These are phyloP conservation scores for Ormia ochracea DNA, from an alignment of 2,888 invertebrate species.

Conservation along the genomic window DNA sequence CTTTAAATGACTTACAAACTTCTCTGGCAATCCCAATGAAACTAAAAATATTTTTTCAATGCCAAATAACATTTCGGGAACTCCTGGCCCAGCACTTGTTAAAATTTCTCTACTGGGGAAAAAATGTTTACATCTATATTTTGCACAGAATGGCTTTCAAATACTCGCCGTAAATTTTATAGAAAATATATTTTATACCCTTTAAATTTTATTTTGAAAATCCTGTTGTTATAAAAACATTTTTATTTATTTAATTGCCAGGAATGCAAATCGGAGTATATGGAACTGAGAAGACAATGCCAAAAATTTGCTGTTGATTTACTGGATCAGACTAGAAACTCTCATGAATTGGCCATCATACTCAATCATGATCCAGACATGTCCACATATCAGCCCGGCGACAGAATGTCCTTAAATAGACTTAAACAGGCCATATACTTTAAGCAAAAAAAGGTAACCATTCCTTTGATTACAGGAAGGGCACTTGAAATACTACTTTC, in stretches of 20 bases:
- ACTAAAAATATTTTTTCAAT: too few relatives aligned
- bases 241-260: conserved; percentile 68
- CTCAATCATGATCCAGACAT: conserved; percentile 92
- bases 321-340: conserved; percentile 92
- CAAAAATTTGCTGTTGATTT: conserved; percentile 95
- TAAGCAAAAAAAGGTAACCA: conserved; percentile 93
- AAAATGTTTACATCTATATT: too few relatives aligned
- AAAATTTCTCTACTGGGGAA: too few relatives aligned
- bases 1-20: too few relatives aligned
- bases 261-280: conserved; percentile 94
- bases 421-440: conserved; percentile 94
- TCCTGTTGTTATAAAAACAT: too few relatives aligned
- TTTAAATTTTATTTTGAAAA: background rate
- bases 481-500: background rate
- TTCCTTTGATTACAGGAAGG: background rate
- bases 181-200: too few relatives aligned
- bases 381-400: conserved; percentile 85
- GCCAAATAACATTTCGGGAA: too few relatives aligned
- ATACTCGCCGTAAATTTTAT: too few relatives aligned
- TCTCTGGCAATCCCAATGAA: too few relatives aligned
- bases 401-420: conserved; percentile 89
- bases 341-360: conserved; percentile 94
- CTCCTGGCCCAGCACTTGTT: too few relatives aligned
- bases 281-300: conserved; percentile 88
- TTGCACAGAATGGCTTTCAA: too few relatives aligned